phyloP scores from a whole-genome alignment of 2,888 invertebrate species.

The Gari tellinella region DNA sequence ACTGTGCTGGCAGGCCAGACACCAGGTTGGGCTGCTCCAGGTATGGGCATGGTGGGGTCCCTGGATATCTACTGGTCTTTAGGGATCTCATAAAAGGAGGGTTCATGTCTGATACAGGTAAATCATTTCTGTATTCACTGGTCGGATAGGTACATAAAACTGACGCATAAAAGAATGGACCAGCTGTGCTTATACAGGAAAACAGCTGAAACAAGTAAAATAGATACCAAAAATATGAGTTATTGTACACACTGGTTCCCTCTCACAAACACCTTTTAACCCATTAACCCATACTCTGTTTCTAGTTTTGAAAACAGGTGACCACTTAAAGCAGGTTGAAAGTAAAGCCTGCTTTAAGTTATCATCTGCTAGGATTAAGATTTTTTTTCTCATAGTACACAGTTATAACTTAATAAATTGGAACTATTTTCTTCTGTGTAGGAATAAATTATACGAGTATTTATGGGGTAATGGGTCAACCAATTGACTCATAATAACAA shows the following conservation, averaged over 20 bases:
- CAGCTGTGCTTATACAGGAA: constrained; percentile 60
- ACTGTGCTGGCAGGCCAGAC: constrained; percentile 79
- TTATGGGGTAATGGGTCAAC: too few relatives aligned
- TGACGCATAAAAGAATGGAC: constrained; percentile 60
- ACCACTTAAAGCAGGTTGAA: too few relatives aligned
- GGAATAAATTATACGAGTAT: too few relatives aligned
- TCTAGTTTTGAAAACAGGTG: too few relatives aligned
- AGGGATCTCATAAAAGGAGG: constrained; percentile 77
- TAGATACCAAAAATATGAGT: not conserved
- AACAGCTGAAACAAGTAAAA: constrained; percentile 67
- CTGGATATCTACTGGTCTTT: constrained; percentile 70
- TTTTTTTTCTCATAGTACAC: too few relatives aligned
- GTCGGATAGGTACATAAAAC: constrained; percentile 70
- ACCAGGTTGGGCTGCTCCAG: constrained; percentile 81
- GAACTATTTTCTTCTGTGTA: too few relatives aligned
- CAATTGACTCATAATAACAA: too few relatives aligned
- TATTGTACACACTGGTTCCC: not conserved
- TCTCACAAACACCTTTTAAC: not conserved
- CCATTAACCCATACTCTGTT: too few relatives aligned
- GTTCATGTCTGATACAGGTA: constrained; percentile 72
- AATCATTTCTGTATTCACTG: constrained; percentile 75
- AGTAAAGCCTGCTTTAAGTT: too few relatives aligned
- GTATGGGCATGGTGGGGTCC: constrained; percentile 72
- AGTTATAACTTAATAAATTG: too few relatives aligned
- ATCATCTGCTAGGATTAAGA: too few relatives aligned